Evolutionary conservation across 1,140 invertebrate genomes (phyloP).

Genomic region (Chymomyza costata): DNA sequence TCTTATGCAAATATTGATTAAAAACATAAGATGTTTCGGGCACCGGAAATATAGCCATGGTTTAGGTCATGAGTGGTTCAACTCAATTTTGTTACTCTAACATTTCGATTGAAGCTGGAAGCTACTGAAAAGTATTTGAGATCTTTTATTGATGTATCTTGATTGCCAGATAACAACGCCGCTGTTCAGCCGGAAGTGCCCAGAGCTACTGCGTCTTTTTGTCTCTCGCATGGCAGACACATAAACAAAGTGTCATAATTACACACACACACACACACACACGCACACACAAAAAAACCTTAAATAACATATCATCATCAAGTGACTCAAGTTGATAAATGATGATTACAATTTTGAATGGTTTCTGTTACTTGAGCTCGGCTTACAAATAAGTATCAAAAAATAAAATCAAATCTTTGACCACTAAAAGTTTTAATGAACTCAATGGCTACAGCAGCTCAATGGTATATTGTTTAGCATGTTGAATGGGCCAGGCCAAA

Average conservation of each 20-base stretch:
- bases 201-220: conserved; percentile 39
- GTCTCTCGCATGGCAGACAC: no score
- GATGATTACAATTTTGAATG: conserved; percentile 34
- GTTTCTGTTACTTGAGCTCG: conserved; percentile 59
- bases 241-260: conserved; percentile 66
- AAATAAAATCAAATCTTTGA: no score
- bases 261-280: conserved; percentile 43
- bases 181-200: conserved; percentile 51
- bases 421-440: conserved; percentile 60
- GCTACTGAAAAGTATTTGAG: neutral
- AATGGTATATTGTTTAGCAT: conserved; percentile 16
- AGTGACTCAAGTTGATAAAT: conserved; percentile 11
- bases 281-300: conserved; percentile 10
- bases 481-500: no score
- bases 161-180: conserved; percentile 30
- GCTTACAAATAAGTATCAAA: no score
- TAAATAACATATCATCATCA: conserved; percentile 12
- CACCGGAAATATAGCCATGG: conserved; percentile 51
- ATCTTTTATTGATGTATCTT: conserved; percentile 22
- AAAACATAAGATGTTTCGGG: neutral
- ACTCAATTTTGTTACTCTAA: conserved; percentile 27
- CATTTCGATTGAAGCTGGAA: neutral
- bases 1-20: neutral
- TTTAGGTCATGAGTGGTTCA: conserved; percentile 19
- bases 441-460: conserved; percentile 24